Evolutionary conservation across 2,888 invertebrate genomes (phyloP), one percentile per base, ranked within the genome.

Genomic region (Galerucella nymphaeae): DNA sequence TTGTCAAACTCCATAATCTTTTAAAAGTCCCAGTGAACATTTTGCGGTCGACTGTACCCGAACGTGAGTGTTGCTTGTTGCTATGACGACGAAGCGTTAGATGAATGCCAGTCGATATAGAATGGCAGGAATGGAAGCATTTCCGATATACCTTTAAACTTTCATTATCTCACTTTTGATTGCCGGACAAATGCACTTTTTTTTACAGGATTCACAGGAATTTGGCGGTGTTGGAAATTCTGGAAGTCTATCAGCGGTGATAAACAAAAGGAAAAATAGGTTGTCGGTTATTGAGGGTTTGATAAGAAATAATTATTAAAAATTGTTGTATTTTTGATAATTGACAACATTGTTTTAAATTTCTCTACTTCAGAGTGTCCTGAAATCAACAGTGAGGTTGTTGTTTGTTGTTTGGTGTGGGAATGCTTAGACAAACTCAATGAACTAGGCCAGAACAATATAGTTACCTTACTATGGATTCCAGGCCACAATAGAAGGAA

Each of bases 11-110:
- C 53, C 10, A 18, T 53, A 53, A 18, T 53, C 53, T 14, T 18
- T 11, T 53, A 53, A 6, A 18, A 18, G 42, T 38, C 41, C 18
- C 14, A 38, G 61, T 18, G 4, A 62, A 62, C 62, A 30, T 69
- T 83, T 83, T 83, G 79, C 78, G 77, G 79, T 80, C 82, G 83
- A 83, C 83, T 83, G 83, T 83, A 83, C 83, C 81, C 79, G 82
- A 83, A 82, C 82, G 82, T 82, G 83, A 82, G 82, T 78, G 83
- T 81, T 77, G 79, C 81, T 80, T 81, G 83, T 83, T 74, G 77
- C 78, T 80, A 83, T 83, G 81, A 82, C 74, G 80, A 83, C 83
- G 73, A 77, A 80, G 41, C 62, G 69, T 62, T 83, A 82, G 83
- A 82, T 82, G 81, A 81, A 80, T 79, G 72, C 77, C 82, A 83